Evolutionary conservation across 2,888 invertebrate genomes (phyloP).

Genomic region (Rotaria sp.): DNA sequence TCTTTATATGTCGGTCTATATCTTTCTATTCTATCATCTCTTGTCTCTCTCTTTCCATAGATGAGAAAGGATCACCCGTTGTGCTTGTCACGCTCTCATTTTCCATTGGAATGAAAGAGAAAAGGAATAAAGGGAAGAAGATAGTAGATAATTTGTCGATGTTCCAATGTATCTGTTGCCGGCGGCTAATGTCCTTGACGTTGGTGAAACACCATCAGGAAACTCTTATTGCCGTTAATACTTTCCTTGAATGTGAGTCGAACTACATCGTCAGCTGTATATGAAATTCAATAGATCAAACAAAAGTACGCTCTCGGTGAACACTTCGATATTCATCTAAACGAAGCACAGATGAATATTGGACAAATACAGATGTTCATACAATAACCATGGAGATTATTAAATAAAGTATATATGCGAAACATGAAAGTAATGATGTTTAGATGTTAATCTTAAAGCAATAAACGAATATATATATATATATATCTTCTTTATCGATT

Average conservation of each 20-base stretch:
- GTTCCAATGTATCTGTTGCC: neutral
- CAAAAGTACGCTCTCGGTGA: neutral
- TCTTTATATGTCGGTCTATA: neutral
- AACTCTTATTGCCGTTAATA: neutral
- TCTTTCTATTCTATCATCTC: neutral
- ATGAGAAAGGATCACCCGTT: neutral
- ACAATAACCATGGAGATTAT: neutral
- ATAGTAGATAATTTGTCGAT: constrained; percentile 11
- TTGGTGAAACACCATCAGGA: neutral
- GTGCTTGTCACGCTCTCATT: constrained; percentile 20
- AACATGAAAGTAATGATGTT: neutral
- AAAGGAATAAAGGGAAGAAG: neutral
- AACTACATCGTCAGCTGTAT: neutral
- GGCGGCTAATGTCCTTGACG: neutral
- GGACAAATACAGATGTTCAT: neutral
- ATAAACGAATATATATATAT: too few relatives aligned
- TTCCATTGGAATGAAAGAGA: neutral
- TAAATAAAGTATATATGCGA: neutral
- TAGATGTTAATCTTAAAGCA: neutral
- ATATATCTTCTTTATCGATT: too few relatives aligned
- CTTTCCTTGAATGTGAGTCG: neutral
- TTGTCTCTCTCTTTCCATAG: neutral
- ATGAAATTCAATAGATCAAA: neutral
- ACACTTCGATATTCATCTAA: neutral
- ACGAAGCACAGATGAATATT: neutral